Conservation (phyloP, 2,888 invertebrate genomes). For the Villa cingulata region DNA sequence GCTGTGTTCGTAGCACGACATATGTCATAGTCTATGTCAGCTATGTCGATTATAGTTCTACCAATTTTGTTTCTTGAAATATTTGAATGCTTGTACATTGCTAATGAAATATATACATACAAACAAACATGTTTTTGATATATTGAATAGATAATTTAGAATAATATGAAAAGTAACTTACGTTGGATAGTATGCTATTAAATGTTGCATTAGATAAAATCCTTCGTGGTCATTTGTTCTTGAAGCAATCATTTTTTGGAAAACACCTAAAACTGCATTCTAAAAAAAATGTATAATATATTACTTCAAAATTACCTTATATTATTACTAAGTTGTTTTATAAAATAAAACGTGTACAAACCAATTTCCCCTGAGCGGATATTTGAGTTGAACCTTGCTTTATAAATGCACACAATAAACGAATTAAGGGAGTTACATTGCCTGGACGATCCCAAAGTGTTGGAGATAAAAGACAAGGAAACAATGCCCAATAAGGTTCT, state of each 20-base stretch:
- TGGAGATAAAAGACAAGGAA: conserved; percentile 81
- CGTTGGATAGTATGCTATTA: conserved; percentile 71
- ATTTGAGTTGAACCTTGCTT: conserved; percentile 57
- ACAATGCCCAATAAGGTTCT: conserved; percentile 74
- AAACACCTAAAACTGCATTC: conserved; percentile 79
- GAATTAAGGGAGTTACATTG: conserved; percentile 84
- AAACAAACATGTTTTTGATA: too few species aligned
- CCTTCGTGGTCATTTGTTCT: conserved; percentile 94
- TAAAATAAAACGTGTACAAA: conserved; percentile 37
- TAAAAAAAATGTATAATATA: conserved; percentile 32
- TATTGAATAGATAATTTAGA: too few species aligned
- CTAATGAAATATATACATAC: too few species aligned
- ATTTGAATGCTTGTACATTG: too few species aligned
- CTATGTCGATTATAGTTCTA: too few species aligned
- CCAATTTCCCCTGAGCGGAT: conserved; percentile 54
- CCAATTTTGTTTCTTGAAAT: too few species aligned
- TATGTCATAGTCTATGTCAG: too few species aligned
- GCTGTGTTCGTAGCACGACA: too few species aligned
- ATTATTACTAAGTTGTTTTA: too few species aligned
- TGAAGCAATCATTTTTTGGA: conserved; percentile 91
- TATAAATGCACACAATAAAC: conserved; percentile 80
- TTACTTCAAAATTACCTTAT: too few species aligned
- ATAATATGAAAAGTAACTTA: conserved; percentile 41
- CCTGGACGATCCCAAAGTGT: conserved; percentile 87
- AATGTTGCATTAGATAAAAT: conserved; percentile 75